Conservation (phyloP, 1,140 invertebrate species). For the Homarus americanus region DNA sequence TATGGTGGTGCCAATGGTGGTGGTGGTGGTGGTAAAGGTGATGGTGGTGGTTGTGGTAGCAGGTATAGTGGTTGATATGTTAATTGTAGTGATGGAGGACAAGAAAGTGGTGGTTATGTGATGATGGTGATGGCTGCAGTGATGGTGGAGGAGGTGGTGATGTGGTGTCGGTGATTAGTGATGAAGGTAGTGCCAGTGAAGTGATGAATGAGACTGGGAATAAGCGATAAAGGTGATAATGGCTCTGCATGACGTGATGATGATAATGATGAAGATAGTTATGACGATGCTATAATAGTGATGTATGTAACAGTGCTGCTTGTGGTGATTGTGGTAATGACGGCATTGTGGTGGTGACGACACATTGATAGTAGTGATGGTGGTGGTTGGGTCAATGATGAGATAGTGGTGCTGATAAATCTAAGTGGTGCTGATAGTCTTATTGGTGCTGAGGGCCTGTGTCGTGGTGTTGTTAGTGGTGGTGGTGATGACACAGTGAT, state of each 20-base stretch:
- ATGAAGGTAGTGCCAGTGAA: neutral
- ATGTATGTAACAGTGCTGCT: too few species aligned
- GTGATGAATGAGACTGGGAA: neutral
- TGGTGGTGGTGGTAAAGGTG: too few species aligned
- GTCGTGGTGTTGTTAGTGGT: neutral
- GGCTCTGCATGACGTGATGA: too few species aligned
- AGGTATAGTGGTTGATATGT: neutral
- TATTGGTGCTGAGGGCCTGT: neutral
- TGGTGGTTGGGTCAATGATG: too few species aligned
- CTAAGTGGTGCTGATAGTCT: too few species aligned
- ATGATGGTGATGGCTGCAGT: neutral
- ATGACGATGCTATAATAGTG: too few species aligned
- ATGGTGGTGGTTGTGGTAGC: neutral
- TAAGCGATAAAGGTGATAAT: neutral
- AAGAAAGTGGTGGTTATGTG: neutral
- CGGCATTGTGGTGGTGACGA: too few species aligned
- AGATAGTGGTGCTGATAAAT: too few species aligned
- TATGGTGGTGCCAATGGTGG: neutral
- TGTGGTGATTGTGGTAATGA: too few species aligned
- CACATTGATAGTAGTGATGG: too few species aligned
- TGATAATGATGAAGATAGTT: too few species aligned
- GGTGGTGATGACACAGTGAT: neutral
- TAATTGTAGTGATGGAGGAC: neutral
- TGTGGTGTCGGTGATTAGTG: too few species aligned
- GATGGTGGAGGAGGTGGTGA: neutral